Conservation (phyloP, 1,140 invertebrate species). For the Harpegnathos saltator region DNA sequence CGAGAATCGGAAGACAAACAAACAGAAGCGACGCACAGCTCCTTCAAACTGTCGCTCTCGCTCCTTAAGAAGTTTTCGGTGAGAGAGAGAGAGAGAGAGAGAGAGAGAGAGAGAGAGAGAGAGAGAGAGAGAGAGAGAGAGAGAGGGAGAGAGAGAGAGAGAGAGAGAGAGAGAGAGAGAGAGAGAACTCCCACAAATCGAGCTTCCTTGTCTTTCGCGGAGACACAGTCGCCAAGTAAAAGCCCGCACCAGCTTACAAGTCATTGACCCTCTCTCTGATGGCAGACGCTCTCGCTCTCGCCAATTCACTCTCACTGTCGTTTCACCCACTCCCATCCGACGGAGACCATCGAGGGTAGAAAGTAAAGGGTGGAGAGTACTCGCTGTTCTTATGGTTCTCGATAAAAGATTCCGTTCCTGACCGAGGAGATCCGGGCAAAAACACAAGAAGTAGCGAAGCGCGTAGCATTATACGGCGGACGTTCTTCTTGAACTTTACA, state of each 20-base stretch:
- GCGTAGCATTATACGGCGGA: not conserved
- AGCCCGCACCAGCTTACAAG: conserved; percentile 20
- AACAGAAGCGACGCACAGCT: not conserved
- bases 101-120: too few species aligned
- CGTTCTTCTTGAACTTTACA: conserved; percentile 9
- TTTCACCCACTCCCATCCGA: conserved; percentile 24
- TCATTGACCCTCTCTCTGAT: conserved; percentile 61
- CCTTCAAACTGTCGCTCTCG: not conserved
- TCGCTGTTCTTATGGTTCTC: conserved; percentile 18
- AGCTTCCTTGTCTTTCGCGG: conserved; percentile 10
- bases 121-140: too few species aligned
- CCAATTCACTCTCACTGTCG: conserved; percentile 62
- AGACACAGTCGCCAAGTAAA: conserved; percentile 39
- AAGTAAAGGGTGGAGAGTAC: not conserved
- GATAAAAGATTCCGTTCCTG: conserved; percentile 35
- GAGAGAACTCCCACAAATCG: not conserved
- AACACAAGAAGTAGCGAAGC: not conserved
- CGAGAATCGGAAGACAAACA: conserved; percentile 11
- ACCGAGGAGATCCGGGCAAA: conserved; percentile 25
- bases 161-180: too few species aligned
- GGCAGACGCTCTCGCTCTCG: conserved; percentile 26
- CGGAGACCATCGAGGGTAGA: conserved; percentile 13
- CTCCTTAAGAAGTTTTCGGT: not conserved
- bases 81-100: too few species aligned
- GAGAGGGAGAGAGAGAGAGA: too few species aligned